A percentile compares a stretch with the other conserved stretches of the same genome.
Evolutionary conservation across 30 jellyfish, hydroid and myxozoan genomes (phyloP).

Genomic region (Aurelia coerulea): DNA sequence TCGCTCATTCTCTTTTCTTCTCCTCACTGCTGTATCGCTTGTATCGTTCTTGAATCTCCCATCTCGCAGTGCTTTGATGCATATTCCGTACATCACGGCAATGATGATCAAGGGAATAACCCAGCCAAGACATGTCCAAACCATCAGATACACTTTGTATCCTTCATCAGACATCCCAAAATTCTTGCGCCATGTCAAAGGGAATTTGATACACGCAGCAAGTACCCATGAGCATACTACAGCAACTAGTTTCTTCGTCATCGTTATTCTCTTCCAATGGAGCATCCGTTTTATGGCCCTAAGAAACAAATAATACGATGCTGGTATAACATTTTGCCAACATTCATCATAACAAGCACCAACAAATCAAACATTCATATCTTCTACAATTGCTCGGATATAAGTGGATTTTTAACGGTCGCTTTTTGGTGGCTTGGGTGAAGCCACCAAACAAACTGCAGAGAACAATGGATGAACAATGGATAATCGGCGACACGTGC

Average conservation of each 20-base stretch:
- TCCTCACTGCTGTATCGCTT: conserved; percentile 59
- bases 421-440: too few relatives aligned
- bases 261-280: conserved; percentile 48
- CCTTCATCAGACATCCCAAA: conserved; percentile 66
- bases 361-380: too few relatives aligned
- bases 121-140: conserved; percentile 78
- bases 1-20: conserved; percentile 54
- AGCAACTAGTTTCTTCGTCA: conserved; percentile 28
- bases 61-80: conserved; percentile 33
- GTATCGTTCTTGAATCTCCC: conserved; percentile 32
- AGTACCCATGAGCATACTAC: conserved; percentile 54
- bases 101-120: conserved; percentile 56
- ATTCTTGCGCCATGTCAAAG: conserved; percentile 67
- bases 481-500: too few relatives aligned
- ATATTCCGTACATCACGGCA: conserved; percentile 39
- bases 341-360: background rate
- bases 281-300: conserved; percentile 65
- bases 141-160: conserved; percentile 67
- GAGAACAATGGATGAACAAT: too few relatives aligned
- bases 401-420: too few relatives aligned
- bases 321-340: background rate
- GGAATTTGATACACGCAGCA: conserved; percentile 70
- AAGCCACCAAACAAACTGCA: too few relatives aligned
- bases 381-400: too few relatives aligned
- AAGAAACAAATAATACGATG: background rate